Percentiles rank a stretch among this genome's conserved stretches.
Conservation (phyloP, 2,797 vertebrate species). For the Poecilia velifera region DNA sequence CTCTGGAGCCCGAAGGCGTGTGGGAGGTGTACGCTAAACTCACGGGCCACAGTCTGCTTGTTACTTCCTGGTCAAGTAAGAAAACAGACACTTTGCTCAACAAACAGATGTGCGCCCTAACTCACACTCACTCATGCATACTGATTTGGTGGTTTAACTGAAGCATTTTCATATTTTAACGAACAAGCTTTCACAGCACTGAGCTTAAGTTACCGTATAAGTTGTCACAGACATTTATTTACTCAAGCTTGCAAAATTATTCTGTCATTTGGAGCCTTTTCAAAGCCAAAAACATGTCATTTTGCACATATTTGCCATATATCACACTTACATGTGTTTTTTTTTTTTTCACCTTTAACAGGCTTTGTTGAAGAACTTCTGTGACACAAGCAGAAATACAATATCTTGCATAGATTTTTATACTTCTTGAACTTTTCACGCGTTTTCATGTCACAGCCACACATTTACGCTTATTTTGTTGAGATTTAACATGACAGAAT, state of each 20-base stretch:
- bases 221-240: slow-evolving; percentile 27
- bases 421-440: background rate
- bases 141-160: slow-evolving; percentile 19
- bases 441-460: background rate
- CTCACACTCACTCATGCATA: slow-evolving; percentile 36
- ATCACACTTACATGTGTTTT: slow-evolving; percentile 42
- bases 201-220: background rate
- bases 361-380: slow-evolving; percentile 58
- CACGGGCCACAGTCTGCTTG: slow-evolving; percentile 61
- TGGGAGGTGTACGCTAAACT: slow-evolving; percentile 67
- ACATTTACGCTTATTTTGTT: background rate
- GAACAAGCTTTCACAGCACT: background rate
- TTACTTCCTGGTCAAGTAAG: slow-evolving; percentile 64
- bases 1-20: slow-evolving; percentile 71
- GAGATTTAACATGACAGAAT: background rate
- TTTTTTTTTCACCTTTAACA: slow-evolving; percentile 49
- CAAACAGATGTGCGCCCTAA: slow-evolving; percentile 57
- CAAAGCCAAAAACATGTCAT: slow-evolving; percentile 1
- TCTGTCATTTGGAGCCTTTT: slow-evolving; percentile 21
- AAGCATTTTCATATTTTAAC: slow-evolving; percentile 34
- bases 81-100: slow-evolving; percentile 65
- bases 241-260: slow-evolving; percentile 33
- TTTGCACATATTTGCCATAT: slow-evolving; percentile 41
- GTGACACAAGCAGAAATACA: background rate
- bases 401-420: background rate